Base-by-base conservation (phyloP, 2,797 vertebrate genomes). In the Gobio occitaniae region DNA sequence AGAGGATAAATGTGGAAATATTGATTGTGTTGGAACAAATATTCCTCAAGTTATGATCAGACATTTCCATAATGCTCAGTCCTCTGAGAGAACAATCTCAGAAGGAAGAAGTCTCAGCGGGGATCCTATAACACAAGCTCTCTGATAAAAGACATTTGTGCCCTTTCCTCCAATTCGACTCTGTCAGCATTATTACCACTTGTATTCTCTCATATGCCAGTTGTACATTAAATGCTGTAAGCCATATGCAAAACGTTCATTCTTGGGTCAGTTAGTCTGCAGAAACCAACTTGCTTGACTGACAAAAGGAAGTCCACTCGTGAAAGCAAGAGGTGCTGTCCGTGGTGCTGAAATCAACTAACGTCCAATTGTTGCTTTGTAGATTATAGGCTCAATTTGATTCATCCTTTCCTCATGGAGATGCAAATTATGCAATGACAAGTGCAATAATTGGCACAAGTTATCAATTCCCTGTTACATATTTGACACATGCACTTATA, bases 1-100 rank as follows among this genome's bases (percentile, higher is more conserved):
- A 56, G 61, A 70, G 88, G 89, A 93, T 90, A 92, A 93, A 94
- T 91, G 88, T 89, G 89, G 85, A 93, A 94, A 92, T 95, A 96
- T 96, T 91, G 96, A 97, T 96, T 92, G 65, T 87, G 82, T 91
- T 86, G 91, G 89, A 89, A 93, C 92, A 91, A 86, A 87, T 93
- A 94, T 94, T 92, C 85, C 93, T 92, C 88, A 85, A 89, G 87
- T 90, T 91, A 90, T 93, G 86, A 91, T 87, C 88, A 91, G 92
- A 88, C 92, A 90, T 92, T 91, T 92, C 69, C 63, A 87, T 90
- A 88, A 88, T 92, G 88, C 85, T 92, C 88, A 87, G 56, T 91
- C 88, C 89, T 87, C 83, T 84, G 70, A 70, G 75, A 85, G 59
- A 85, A 88, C 85, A 85, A 77, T 54, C 87, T 91, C 80, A 87